phyloP scores from a whole-genome alignment of 2,888 invertebrate genomes.

The Gastracanthus pulcherrimus region DNA sequence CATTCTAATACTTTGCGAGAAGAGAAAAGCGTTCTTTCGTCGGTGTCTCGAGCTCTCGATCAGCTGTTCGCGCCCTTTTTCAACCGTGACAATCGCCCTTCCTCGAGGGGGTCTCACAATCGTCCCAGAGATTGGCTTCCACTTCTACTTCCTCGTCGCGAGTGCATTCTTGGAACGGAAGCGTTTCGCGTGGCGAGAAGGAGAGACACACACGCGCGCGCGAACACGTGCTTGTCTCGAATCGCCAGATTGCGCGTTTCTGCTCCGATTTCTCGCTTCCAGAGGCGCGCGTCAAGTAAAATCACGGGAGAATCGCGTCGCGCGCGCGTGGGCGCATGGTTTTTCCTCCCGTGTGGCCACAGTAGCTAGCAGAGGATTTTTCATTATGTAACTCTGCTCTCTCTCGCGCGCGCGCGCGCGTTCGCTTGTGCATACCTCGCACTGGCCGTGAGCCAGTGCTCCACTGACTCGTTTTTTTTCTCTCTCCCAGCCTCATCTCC shows the following conservation, averaged over 20 bases:
- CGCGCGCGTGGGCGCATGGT: neutral
- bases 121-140: no score
- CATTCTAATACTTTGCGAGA: neutral
- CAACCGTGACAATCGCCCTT: no score
- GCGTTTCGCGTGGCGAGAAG: neutral
- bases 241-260: neutral
- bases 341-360: neutral
- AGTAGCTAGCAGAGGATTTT: neutral
- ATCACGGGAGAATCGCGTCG: neutral
- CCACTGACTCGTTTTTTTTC: neutral
- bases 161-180: neutral
- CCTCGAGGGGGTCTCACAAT: no score
- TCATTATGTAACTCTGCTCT: conserved; percentile 12
- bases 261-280: neutral
- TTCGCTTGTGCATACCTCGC: neutral
- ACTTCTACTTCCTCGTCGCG: neutral
- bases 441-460: conserved; percentile 39
- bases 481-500: neutral
- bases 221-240: neutral
- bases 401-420: no score
- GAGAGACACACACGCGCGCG: neutral
- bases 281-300: neutral
- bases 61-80: no score
- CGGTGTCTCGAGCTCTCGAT: no score
- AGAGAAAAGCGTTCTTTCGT: neutral